Base-by-base conservation (phyloP, 2,113 vertebrate species). In the Passerina amoena region DNA sequence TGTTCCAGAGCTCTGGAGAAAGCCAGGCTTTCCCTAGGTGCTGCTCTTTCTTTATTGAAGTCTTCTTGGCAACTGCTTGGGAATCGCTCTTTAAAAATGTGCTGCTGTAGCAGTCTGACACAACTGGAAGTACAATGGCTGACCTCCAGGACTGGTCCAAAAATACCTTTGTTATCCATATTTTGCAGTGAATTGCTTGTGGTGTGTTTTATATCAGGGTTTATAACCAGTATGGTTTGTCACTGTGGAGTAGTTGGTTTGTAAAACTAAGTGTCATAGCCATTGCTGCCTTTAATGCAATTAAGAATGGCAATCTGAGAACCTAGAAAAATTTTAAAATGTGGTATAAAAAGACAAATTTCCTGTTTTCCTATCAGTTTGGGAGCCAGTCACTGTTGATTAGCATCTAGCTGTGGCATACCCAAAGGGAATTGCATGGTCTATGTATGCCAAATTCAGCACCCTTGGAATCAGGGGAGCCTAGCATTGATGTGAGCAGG, bases 381-480 rank as follows among this genome's bases (percentile, higher is more conserved):
- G 69, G 38, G 40, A 51, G 30, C 31, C 27, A 18, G 17, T 42
- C 50, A 8, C 64, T 66, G 63, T 61, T 30, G 61, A 42, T 63
- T 20, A 47, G 21, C 65, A 28, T 65, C n/a, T 51, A 16, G n/a
- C 47, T 76, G 10, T 63, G 30, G n/a, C 33, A 40, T 48, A 28
- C 40, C 37, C 71, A 14, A 1, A 1, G 56, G 13, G 27, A 54
- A 20, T 11, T 4, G 37, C 2, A 0, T 28, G 35, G 23, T 57
- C 18, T 14, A 0, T 0, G 0, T 27, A 4, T 10, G 2, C 37
- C 66, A 5, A 4, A 0, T 73, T 51, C 40, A 2, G 0, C 40
- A 14, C 13, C 25, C 28, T 19, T 61, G 83, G 11, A 23, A 45
- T 40, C 15, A 20, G 27, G 3, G 35, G 47, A 69, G 19, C 45